Evolutionary conservation across 2,888 invertebrate species (phyloP).

Genomic region (Chrysolina americana): DNA sequence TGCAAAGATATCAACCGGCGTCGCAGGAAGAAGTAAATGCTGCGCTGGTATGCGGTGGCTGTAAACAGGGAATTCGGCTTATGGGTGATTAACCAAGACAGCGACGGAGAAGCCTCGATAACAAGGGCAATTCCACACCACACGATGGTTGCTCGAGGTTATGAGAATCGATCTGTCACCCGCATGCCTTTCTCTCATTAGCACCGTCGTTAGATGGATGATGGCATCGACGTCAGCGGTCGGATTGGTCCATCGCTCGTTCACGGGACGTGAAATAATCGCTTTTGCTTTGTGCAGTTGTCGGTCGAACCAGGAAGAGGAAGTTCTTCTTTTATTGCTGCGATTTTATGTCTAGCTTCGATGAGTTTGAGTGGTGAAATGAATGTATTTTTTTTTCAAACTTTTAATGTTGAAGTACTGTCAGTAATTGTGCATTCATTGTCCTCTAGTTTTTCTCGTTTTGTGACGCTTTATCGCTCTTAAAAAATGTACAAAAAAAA

Average conservation of each 20-base stretch:
- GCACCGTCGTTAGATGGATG: slow-evolving; percentile 6
- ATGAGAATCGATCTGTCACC: slow-evolving; percentile 24
- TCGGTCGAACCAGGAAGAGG: not conserved
- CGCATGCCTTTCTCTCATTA: slow-evolving; percentile 20
- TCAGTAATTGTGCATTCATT: no score
- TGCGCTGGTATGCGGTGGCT: slow-evolving; percentile 2
- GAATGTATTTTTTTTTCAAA: no score
- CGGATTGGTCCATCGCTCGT: slow-evolving; percentile 2
- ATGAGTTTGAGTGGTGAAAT: no score
- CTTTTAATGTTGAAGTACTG: no score
- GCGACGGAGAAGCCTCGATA: slow-evolving; percentile 22
- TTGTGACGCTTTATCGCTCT: no score
- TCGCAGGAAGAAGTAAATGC: slow-evolving; percentile 9
- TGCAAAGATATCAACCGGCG: not conserved
- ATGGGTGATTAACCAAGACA: slow-evolving; percentile 21
- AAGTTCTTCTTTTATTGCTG: no score
- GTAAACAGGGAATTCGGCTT: slow-evolving; percentile 22
- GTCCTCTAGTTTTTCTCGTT: no score
- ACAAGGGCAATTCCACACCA: slow-evolving; percentile 31
- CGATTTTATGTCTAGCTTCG: no score
- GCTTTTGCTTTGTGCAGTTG: slow-evolving; percentile 10
- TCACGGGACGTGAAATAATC: not conserved
- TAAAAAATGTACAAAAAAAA: no score
- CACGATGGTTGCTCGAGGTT: slow-evolving; percentile 24
- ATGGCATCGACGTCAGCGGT: slow-evolving; percentile 3